Evolutionary conservation across 2,888 invertebrate species (phyloP).

Genomic region (Lordiphosa fenestrarum): DNA sequence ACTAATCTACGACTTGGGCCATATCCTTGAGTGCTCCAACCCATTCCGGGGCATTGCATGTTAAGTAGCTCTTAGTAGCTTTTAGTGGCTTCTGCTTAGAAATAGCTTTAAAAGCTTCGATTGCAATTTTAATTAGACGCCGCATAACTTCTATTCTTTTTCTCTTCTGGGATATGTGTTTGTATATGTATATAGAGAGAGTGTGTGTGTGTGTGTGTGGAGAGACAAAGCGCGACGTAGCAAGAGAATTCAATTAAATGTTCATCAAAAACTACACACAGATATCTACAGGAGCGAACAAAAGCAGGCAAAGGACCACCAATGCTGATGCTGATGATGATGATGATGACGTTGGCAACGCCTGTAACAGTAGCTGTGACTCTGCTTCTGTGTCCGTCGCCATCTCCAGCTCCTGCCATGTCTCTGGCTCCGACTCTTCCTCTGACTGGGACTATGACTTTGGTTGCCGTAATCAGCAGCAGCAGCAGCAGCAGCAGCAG

Average conservation of each 20-base stretch:
- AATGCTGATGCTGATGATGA: conserved; percentile 31
- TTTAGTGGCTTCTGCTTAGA: conserved; percentile 11
- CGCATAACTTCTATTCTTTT: conserved; percentile 39
- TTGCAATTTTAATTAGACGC: conserved; percentile 69
- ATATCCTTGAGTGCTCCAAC: too few relatives aligned
- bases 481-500: conserved; percentile 37
- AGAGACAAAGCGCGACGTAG: conserved; percentile 48
- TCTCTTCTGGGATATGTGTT: conserved; percentile 2
- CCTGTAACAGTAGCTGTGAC: conserved; percentile 30
- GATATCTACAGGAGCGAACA: conserved; percentile 27
- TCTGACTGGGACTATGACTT: conserved; percentile 26
- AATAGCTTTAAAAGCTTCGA: conserved; percentile 37
- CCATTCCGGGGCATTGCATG: too few relatives aligned
- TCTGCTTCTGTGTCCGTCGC: conserved; percentile 4
- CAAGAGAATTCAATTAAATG: conserved; percentile 69
- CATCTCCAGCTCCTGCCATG: conserved; percentile 1
- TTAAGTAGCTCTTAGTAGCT: conserved; percentile 25
- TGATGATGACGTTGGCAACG: conserved; percentile 34
- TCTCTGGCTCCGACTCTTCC: neutral
- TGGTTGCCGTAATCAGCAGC: conserved; percentile 50
- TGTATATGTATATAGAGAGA: conserved; percentile 1
- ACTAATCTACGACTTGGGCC: too few relatives aligned
- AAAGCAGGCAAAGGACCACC: conserved; percentile 28
- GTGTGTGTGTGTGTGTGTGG: conserved; percentile 9
- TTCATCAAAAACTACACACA: conserved; percentile 68